Base-by-base conservation (phyloP, 2,113 vertebrate species). In the Cyanoliseus patagonus region DNA sequence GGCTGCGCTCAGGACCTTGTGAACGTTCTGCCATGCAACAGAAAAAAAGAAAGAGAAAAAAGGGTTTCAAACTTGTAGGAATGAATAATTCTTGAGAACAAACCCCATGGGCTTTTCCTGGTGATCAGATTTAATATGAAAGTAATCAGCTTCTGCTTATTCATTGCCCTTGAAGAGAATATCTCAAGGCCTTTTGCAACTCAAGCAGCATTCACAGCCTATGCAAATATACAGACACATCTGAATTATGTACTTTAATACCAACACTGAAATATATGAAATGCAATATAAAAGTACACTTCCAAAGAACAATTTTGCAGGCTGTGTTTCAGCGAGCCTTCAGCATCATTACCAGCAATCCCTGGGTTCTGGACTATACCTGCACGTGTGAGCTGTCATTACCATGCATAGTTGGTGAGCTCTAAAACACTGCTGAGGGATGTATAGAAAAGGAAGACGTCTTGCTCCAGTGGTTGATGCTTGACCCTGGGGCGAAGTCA, bases 1-100 rank as follows among this genome's bases (percentile, higher is more conserved):
- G 42, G 97, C 96, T 17, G 97, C 93, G 25, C 98, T 98, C 94
- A 99, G 97, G 91, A 99, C 97, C 94, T 98, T 98, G 96, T 99
- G 99, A 91, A 99, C 98, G 2, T 99, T 99, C 99, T 99, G 97
- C 86, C 69, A 53, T 70, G 68, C 35, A 79, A 66, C 10, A 57
- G 24, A 63, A 13, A 8, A 80, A 35, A 41, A 46, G 10, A 59
- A 28, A 12, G 7, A 14, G 12, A 15, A 14, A 42, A 68, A 52
- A 30, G 17, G 4, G 9, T 52, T 52, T 91, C 76, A 94, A 63
- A 77, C 35, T 86, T 67, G 41, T 24, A 92, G 79, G 44, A 90
- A 72, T 69, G 37, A 83, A 86, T 87, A 86, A 82, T 85, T 92
- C 67, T 74, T 64, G 87, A 94, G 89, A 94, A 95, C 63, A 96